These are phyloP conservation scores for Aphidoletes aphidimyza DNA, from an alignment of 2,888 invertebrate genomes.

Conservation along the genomic window DNA sequence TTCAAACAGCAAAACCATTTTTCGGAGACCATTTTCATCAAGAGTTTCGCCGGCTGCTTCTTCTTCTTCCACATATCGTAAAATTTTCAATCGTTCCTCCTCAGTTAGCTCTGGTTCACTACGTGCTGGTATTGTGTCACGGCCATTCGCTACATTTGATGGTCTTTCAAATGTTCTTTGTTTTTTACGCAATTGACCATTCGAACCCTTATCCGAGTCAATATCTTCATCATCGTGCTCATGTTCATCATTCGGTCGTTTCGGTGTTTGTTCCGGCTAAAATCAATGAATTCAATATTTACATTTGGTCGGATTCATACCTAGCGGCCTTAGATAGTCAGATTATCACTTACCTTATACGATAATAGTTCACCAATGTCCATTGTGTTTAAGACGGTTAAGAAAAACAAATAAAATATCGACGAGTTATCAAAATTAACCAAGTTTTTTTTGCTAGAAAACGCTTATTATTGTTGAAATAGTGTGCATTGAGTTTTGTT, in stretches of 20 bases:
- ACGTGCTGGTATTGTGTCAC: constrained; percentile 66
- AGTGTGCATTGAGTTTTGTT: constrained; percentile 22
- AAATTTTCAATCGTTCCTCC: constrained; percentile 81
- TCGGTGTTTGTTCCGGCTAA: constrained; percentile 85
- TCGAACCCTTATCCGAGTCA: constrained; percentile 74
- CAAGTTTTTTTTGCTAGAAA: background rate
- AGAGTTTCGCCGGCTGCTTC: constrained; percentile 87
- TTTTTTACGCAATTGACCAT: constrained; percentile 64
- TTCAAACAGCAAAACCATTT: constrained; percentile 91
- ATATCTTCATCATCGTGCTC: constrained; percentile 75
- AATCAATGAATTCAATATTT: constrained; percentile 56
- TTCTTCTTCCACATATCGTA: constrained; percentile 85
- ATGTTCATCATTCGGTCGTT: constrained; percentile 70
- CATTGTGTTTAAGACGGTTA: too few species aligned
- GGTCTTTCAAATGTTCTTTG: constrained; percentile 67
- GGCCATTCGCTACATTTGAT: constrained; percentile 62
- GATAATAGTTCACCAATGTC: constrained; percentile 71
- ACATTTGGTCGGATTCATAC: too few species aligned
- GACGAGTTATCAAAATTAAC: background rate
- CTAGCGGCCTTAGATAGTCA: too few species aligned
- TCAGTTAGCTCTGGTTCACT: constrained; percentile 75
- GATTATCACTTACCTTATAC: constrained; percentile 67
- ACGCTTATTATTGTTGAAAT: background rate
- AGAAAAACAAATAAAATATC: too few species aligned
- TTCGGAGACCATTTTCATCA: constrained; percentile 88